Evolutionary conservation across 2,888 invertebrate species (phyloP).

Genomic region (Aphrophora alni): DNA sequence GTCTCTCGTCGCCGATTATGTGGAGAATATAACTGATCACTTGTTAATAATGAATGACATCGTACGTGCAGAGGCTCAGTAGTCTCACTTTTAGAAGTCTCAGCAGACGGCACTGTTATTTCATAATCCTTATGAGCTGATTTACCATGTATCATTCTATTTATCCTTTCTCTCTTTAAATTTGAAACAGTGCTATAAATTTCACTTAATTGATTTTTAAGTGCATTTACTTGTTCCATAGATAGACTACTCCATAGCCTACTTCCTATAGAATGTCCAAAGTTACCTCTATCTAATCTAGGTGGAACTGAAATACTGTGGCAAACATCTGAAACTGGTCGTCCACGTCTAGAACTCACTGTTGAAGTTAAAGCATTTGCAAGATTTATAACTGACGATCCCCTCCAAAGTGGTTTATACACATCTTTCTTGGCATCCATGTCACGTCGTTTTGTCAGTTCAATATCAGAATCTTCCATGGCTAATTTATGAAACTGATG

Average conservation of each 20-base stretch:
- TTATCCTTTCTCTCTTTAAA: constrained; percentile 51
- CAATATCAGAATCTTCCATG: constrained; percentile 60
- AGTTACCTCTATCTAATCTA: constrained; percentile 19
- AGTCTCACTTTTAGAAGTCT: constrained; percentile 48
- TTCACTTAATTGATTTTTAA: constrained; percentile 80
- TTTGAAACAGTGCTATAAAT: constrained; percentile 71
- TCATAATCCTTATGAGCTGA: constrained; percentile 60
- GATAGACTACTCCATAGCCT: constrained; percentile 84
- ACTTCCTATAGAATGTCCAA: constrained; percentile 63
- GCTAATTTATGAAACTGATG: constrained; percentile 73
- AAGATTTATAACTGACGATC: constrained; percentile 80
- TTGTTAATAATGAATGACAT: constrained; percentile 58
- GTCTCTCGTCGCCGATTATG: constrained; percentile 55
- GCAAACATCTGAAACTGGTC: constrained; percentile 49
- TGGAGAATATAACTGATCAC: constrained; percentile 53
- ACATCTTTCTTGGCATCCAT: constrained; percentile 65
- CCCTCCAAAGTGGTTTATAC: constrained; percentile 84
- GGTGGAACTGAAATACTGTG: constrained; percentile 32
- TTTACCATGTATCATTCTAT: constrained; percentile 45
- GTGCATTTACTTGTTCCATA: constrained; percentile 79
- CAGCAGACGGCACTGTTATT: constrained; percentile 64
- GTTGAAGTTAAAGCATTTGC: constrained; percentile 63
- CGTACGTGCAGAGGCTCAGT: constrained; percentile 56
- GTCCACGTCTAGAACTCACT: constrained; percentile 50
- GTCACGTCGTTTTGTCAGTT: constrained; percentile 59